phyloP scores from a whole-genome alignment of 2,113 vertebrate species.

The Corythaeola cristata region DNA sequence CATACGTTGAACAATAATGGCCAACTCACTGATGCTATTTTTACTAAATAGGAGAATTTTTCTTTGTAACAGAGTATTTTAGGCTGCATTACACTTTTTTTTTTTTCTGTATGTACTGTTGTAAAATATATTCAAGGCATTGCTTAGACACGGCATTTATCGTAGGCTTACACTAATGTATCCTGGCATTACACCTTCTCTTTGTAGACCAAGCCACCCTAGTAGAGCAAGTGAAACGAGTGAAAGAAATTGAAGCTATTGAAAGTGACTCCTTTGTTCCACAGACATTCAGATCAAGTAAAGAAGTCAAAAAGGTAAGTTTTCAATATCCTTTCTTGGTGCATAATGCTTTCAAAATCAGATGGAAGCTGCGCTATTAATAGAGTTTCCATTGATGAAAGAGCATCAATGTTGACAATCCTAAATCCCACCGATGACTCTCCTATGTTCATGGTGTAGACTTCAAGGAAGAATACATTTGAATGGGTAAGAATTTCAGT shows the following conservation, averaged over 20 bases:
- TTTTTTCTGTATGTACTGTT: neutral
- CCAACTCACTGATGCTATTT: neutral
- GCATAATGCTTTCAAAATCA: conserved; percentile 9
- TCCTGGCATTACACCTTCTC: neutral
- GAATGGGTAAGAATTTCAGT: neutral
- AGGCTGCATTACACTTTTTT: neutral
- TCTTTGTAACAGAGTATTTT: neutral
- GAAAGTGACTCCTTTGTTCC: conserved; percentile 96
- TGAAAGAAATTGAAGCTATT: conserved; percentile 97
- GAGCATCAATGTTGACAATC: neutral
- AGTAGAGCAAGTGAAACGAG: conserved; percentile 91
- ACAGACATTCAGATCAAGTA: conserved; percentile 93
- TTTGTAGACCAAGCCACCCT: conserved; percentile 87
- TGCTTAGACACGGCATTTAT: neutral
- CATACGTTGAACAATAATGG: rapidly evolving
- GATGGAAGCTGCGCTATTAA: neutral
- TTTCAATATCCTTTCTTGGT: neutral
- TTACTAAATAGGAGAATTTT: neutral
- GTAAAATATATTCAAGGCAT: neutral
- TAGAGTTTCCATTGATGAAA: neutral
- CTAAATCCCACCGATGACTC: neutral
- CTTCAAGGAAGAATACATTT: neutral
- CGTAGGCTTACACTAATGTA: neutral
- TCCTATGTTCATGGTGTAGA: neutral
- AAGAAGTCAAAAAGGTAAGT: conserved; percentile 90